Evolutionary conservation across 2,888 invertebrate genomes (phyloP), one percentile per base, ranked within the genome.

Genomic region (Drosophila formosana): DNA sequence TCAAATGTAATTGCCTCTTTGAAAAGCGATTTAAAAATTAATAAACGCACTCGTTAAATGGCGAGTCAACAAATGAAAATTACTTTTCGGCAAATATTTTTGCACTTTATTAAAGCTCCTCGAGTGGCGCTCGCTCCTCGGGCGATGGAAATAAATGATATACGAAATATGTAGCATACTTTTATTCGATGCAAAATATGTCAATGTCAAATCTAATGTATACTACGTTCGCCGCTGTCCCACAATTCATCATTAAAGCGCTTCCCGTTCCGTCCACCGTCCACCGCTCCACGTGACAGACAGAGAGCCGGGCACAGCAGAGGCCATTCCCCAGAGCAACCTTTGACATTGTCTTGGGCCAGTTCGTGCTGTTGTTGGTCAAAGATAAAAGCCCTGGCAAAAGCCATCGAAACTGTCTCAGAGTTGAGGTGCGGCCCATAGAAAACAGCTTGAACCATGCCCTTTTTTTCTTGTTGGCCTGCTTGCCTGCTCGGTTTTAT

Each of bases 151-250:
- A 76, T 78, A 66, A 75, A 73, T 68, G 56, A 64, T 62, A 66
- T 57, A 67, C 55, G 58, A 80, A 82, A 87, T 75, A 66, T 77
- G 77, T 72, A 64, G 84, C 84, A 77, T 72, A 87, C 79, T 72
- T 75, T 79, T 87, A 79, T 79, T 84, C 77, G 66, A 63, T 72
- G 72, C 67, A 82, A 87, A 83, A 83, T 83, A 83, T 83, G 87
- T 83, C 83, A 83, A 84, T 81, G 83, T 83, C 87, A 83, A 84
- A 75, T 71, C 68, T 75, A 75, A 81, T 76, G 72, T 71, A 72
- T 74, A 76, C 72, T 66, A 43, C 41, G 34, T 46, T 32, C 63
- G 66, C 66, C 67, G 18, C 58, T 71, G 73, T 70, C 61, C 87
- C 82, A 77, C 79, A 77, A 83, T 83, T 83, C 83, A 83, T 83